Evolutionary conservation across 2,113 vertebrate species (phyloP), one percentile per base, ranked within the genome.

Genomic region (Neodontobutis hainanensis): DNA sequence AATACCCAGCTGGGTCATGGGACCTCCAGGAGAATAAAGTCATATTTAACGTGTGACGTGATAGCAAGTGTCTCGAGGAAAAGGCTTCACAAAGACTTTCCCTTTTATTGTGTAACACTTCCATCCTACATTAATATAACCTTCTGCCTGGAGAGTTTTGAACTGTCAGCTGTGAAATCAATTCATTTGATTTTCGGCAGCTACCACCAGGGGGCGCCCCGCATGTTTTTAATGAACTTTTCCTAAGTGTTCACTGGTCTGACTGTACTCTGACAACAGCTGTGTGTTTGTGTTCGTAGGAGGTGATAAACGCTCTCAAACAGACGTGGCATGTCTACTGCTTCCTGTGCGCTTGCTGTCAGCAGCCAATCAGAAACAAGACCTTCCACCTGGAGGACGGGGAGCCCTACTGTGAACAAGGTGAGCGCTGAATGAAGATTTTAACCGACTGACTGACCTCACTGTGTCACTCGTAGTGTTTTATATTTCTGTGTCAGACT

Each of bases 251-350:
- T 27, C 19, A 27, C 19, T 27, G 19, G 19, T 27, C 19, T 27
- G 1, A 27, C 38, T 40, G 38, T 1, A 40, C 2, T 6, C 38
- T 40, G 2, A 40, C 1, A 40, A 40, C 8, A 4, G 1, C 12
- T 66, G 46, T 70, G 69, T 70, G 14, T 49, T 7, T 71, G 35
- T 65, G n/a, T 35, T 11, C 80, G 84, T 38, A 99, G 97, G 97
- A 99, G 93, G 95, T 98, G 85, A 99, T 99, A 89, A 98, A 96
- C 75, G 97, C 97, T 70, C 92, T 99, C 90, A 99, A 99, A 87
- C 97, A 98, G 88, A 94, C 96, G 52, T 99, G 97, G 96, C 97
- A 99, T 0, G 94, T 96, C 71, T 90, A 95, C 91, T 99, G 97
- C 87, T 99, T 99, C 50, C 90, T 97, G 78, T 99, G 97, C 65